A percentile compares a stretch with the other conserved stretches of the same genome.
phyloP scores from a whole-genome alignment of 2,113 vertebrate species.

The Bambusicola thoracicus region DNA sequence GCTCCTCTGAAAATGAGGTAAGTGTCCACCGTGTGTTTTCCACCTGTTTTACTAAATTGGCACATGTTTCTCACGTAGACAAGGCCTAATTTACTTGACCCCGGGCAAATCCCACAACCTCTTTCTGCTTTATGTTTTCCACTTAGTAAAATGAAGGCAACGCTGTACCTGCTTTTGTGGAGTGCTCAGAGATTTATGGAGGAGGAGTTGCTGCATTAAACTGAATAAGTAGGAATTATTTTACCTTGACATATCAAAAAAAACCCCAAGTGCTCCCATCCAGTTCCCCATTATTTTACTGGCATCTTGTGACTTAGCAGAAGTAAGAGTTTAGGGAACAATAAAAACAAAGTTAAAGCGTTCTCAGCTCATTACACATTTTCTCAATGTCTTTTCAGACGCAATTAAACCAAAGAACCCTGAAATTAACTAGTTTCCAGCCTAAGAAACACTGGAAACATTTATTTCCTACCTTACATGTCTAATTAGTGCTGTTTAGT shows the following conservation, averaged over 20 bases:
- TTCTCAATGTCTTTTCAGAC: slow-evolving; percentile 50
- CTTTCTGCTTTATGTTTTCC: neutral
- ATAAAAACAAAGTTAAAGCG: slow-evolving; percentile 57
- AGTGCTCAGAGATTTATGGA: slow-evolving; percentile 39
- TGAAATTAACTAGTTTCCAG: slow-evolving; percentile 68
- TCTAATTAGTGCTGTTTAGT: slow-evolving; percentile 58
- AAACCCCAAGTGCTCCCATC: neutral
- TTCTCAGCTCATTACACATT: slow-evolving; percentile 58
- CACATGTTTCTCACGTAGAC: neutral
- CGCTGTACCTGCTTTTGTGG: neutral
- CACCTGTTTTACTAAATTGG: slow-evolving; percentile 41
- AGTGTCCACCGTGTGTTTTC: neutral
- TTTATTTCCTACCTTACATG: slow-evolving; percentile 67
- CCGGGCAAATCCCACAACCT: slow-evolving; percentile 9
- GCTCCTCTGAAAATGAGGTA: neutral
- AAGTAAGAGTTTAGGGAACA: slow-evolving; percentile 38
- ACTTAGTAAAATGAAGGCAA: neutral
- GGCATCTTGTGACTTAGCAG: slow-evolving; percentile 32
- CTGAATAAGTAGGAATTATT: neutral
- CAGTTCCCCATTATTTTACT: slow-evolving; percentile 22
- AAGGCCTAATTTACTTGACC: neutral
- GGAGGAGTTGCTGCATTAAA: neutral
- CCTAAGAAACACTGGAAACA: slow-evolving; percentile 59
- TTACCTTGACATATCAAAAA: neutral
- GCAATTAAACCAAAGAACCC: slow-evolving; percentile 65